Evolutionary conservation across 2,113 vertebrate species (phyloP).

Genomic region (Pangasianodon hypophthalmus): DNA sequence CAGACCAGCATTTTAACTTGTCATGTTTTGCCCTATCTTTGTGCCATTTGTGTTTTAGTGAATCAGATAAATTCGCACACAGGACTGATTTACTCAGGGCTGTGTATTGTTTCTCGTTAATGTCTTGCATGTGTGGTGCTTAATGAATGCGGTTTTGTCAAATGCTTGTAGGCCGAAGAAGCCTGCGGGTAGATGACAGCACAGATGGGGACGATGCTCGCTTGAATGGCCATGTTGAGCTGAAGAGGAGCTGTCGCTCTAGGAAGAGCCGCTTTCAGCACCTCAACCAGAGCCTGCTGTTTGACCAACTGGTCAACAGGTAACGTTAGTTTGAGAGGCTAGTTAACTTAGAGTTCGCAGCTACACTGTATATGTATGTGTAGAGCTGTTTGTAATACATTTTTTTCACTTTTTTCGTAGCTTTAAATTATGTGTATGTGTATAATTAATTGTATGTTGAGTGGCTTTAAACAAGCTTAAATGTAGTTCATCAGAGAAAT

Average conservation of each 20-base stretch:
- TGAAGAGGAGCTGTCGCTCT: constrained; percentile 92
- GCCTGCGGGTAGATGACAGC: constrained; percentile 86
- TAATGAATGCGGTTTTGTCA: constrained; percentile 3
- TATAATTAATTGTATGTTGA: background rate
- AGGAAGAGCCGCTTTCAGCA: constrained; percentile 96
- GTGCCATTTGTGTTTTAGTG: background rate
- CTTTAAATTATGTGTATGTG: background rate
- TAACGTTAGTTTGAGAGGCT: constrained; percentile 55
- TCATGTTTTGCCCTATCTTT: background rate
- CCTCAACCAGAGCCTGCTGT: constrained; percentile 97
- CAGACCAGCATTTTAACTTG: background rate
- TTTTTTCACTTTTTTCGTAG: background rate
- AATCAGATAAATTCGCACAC: background rate
- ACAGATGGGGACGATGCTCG: constrained; percentile 86
- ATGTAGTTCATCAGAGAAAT: background rate
- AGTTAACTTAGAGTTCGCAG: background rate
- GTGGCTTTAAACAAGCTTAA: background rate
- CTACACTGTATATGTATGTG: background rate
- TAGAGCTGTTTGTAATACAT: background rate
- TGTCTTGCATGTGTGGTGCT: background rate
- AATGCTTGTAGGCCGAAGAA: constrained; percentile 83
- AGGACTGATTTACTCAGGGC: background rate
- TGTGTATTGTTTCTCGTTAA: background rate
- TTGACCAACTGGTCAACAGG: constrained; percentile 99
- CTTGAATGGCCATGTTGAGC: constrained; percentile 94